These are phyloP conservation scores for Hylaea fasciaria DNA, from an alignment of 2,888 invertebrate genomes.

Conservation along the genomic window DNA sequence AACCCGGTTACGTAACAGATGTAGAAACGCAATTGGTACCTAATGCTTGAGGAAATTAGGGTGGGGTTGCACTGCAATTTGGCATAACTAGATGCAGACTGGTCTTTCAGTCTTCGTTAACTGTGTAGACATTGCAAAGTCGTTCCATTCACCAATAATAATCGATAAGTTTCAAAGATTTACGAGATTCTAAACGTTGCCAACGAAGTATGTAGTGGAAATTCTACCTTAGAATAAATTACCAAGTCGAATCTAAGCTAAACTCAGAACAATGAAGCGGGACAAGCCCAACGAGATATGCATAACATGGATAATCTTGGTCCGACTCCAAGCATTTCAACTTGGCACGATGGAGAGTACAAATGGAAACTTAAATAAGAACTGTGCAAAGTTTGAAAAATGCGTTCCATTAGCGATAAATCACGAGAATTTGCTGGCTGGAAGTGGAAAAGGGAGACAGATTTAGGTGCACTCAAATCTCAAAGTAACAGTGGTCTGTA, in stretches of 20 bases:
- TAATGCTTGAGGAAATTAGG: conserved; percentile 4
- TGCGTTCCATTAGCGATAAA: conserved; percentile 26
- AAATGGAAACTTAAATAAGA: conserved; percentile 31
- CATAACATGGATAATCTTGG: conserved; percentile 35
- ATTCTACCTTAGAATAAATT: too few relatives aligned
- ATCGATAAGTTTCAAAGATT: too few relatives aligned
- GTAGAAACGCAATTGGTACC: conserved; percentile 8
- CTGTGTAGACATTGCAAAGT: too few relatives aligned
- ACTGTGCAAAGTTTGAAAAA: conserved; percentile 27
- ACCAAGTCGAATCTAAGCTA: background rate
- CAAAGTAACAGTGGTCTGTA: background rate
- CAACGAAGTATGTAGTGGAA: too few relatives aligned
- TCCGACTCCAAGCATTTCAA: conserved; percentile 35
- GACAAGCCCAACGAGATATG: conserved; percentile 21
- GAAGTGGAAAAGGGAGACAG: conserved; percentile 9
- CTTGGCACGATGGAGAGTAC: conserved; percentile 35
- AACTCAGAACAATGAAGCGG: conserved; percentile 17
- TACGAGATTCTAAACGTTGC: too few relatives aligned
- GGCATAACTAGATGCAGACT: background rate
- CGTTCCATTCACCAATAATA: too few relatives aligned
- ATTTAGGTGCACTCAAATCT: conserved; percentile 18
- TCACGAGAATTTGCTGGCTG: conserved; percentile 13
- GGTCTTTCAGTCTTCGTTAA: too few relatives aligned
- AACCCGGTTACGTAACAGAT: conserved; percentile 28
- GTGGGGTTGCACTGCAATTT: conserved; percentile 5